Conservation (phyloP, 2,888 invertebrate species). For the Zaprionus obscuricornis region DNA sequence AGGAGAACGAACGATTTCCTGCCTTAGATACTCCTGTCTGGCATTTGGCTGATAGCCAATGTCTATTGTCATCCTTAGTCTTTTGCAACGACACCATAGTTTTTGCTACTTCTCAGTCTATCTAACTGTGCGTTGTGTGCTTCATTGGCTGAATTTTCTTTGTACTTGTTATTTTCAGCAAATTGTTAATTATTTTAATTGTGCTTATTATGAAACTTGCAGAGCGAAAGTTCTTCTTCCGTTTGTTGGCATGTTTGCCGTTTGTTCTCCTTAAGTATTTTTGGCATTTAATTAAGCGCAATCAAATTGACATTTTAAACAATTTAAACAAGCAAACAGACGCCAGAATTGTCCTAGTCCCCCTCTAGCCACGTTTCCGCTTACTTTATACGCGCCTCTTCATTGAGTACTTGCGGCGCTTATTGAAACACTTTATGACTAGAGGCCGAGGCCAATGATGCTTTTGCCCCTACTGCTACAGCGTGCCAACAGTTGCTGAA, state of each 20-base stretch:
- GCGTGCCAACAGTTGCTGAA: slow-evolving; percentile 18
- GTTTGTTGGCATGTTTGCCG: background rate
- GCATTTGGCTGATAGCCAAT: background rate
- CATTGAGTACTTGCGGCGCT: slow-evolving; percentile 52
- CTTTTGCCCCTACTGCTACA: slow-evolving; percentile 1
- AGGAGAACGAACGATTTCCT: too few relatives aligned
- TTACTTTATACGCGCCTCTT: too few relatives aligned
- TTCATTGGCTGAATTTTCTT: background rate
- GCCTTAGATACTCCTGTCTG: background rate
- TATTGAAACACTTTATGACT: slow-evolving; percentile 75
- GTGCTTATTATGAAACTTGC: background rate
- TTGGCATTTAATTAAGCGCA: slow-evolving; percentile 78
- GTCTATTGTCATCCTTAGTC: background rate
- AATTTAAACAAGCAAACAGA: slow-evolving; percentile 75
- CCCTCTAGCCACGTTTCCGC: slow-evolving; percentile 7
- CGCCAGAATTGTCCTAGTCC: slow-evolving; percentile 32
- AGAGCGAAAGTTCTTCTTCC: too few relatives aligned
- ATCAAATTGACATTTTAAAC: slow-evolving; percentile 80
- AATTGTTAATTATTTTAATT: background rate
- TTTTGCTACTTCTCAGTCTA: background rate
- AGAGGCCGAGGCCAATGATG: slow-evolving; percentile 58
- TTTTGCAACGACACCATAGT: background rate
- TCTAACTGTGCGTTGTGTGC: background rate
- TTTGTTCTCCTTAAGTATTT: slow-evolving; percentile 71
- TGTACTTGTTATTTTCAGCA: background rate